These are phyloP conservation scores for Cynodonichthys magdalenae DNA, from an alignment of 2,797 vertebrate genomes.

Conservation along the genomic window DNA sequence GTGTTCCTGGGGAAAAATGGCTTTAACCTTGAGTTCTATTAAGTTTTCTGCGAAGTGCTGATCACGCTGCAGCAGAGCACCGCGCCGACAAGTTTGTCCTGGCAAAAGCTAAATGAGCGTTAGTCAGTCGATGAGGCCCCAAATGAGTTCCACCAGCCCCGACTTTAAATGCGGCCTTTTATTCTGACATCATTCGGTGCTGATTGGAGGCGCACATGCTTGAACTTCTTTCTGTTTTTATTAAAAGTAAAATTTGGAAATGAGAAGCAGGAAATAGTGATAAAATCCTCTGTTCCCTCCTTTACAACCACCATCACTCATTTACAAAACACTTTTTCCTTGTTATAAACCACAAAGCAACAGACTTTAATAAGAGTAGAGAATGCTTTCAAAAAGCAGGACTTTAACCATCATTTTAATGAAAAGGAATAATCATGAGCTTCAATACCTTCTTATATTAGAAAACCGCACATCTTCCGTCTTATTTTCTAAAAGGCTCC, in stretches of 20 bases:
- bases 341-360: constrained; percentile 36
- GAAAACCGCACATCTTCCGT: not conserved
- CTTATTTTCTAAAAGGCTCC: constrained; percentile 36
- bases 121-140: constrained; percentile 23
- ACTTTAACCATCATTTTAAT: constrained; percentile 26
- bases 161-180: constrained; percentile 11
- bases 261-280: constrained; percentile 16
- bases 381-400: constrained; percentile 31
- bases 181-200: constrained; percentile 19
- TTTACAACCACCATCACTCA: not conserved
- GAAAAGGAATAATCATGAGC: constrained; percentile 8
- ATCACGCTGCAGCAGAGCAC: constrained; percentile 34
- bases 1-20: constrained; percentile 14
- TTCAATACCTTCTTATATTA: not conserved
- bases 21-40: constrained; percentile 38
- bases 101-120: constrained; percentile 3
- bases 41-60: constrained; percentile 34
- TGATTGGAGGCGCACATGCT: constrained; percentile 4
- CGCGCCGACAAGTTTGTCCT: constrained; percentile 19
- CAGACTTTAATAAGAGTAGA: constrained; percentile 47
- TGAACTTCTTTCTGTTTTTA: constrained; percentile 17
- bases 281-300: constrained; percentile 11
- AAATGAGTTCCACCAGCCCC: not conserved
- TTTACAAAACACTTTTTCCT: constrained; percentile 2
- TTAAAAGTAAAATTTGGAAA: constrained; percentile 13